Conservation (phyloP, 2,113 vertebrate species). For the Hymenochirus boettgeri region DNA sequence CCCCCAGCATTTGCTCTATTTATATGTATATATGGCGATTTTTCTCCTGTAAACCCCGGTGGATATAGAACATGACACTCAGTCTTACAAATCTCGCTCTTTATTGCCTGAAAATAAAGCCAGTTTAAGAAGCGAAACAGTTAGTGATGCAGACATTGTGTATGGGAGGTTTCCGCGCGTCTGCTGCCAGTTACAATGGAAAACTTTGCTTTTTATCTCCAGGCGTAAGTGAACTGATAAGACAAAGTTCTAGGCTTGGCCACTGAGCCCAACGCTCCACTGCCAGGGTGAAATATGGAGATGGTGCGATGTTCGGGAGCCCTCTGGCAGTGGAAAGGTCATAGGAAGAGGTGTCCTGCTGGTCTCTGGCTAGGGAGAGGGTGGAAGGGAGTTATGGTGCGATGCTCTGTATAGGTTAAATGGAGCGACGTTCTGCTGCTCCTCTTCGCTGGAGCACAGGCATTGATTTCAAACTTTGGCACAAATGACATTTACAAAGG, state of each 20-base stretch:
- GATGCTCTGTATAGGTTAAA: background rate
- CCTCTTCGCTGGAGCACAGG: conserved; percentile 5
- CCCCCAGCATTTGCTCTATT: too few relatives aligned
- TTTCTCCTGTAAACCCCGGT: too few relatives aligned
- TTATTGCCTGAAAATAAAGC: conserved; percentile 44
- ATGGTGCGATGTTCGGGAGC: background rate
- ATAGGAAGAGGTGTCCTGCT: conserved; percentile 3
- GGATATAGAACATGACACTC: background rate
- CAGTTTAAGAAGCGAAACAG: conserved; percentile 34
- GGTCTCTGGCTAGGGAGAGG: too few relatives aligned
- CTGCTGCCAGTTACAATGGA: background rate
- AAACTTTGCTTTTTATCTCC: conserved; percentile 7
- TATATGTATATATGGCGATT: too few relatives aligned
- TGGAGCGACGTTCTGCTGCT: background rate
- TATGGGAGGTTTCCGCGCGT: background rate
- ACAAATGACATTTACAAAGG: conserved; percentile 40
- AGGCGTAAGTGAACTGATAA: conserved; percentile 7
- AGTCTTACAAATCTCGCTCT: conserved; percentile 39
- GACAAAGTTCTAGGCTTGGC: conserved; percentile 2
- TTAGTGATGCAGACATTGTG: conserved; percentile 16
- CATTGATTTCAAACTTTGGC: conserved; percentile 33
- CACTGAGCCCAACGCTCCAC: conserved; percentile 1
- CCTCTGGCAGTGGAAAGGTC: conserved; percentile 1
- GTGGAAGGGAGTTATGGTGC: background rate
- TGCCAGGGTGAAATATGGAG: background rate